Base-by-base conservation (phyloP, 2,797 vertebrate genomes). In the Nannoperca australis region DNA sequence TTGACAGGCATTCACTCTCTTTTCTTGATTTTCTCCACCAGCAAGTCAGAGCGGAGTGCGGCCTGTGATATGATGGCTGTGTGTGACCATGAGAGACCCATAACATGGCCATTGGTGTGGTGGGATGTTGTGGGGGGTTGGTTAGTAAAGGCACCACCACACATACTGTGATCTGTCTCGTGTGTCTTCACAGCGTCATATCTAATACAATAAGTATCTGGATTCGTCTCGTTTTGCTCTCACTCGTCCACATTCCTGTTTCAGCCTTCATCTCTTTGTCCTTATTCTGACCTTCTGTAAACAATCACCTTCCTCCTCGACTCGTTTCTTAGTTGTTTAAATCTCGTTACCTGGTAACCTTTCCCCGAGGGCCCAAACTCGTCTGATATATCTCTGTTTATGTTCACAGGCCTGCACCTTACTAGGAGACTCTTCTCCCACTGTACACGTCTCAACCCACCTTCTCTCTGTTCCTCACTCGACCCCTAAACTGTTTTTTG, bases 291-390 rank as follows among this genome's bases (percentile, higher is more conserved):
- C 10, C 64, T 69, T 40, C 11, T 22, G 14, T 14, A 1, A 17
- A 78, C 47, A 20, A 65, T 50, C 54, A 18, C 13, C 24, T 14
- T 24, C 63, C 53, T 67, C 27, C 9, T 36, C 53, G 15, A 14
- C 20, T 56, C 9, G 4, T 76, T 56, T 62, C 7, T 14, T 4
- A 44, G 9, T 63, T 72, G 73, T 75, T 83, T 63, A 36, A 58
- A 24, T 55, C 62, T 67, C 32, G 81, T 84, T 86, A 72, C 78
- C 56, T 27, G 68, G 88, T 69, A 78, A 79, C 76, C 22, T 17
- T 36, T 61, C 40, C 58, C 81, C 51, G 62, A 55, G 50, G 78
- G 65, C 47, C 24, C 27, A 38, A 65, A 66, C 67, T 77, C 30
- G 62, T 45, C 73, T 50, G 73, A 58, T 81, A 8, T 73, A 63